Conservation (phyloP, 2,888 invertebrate species). For the Protonemura montana region DNA sequence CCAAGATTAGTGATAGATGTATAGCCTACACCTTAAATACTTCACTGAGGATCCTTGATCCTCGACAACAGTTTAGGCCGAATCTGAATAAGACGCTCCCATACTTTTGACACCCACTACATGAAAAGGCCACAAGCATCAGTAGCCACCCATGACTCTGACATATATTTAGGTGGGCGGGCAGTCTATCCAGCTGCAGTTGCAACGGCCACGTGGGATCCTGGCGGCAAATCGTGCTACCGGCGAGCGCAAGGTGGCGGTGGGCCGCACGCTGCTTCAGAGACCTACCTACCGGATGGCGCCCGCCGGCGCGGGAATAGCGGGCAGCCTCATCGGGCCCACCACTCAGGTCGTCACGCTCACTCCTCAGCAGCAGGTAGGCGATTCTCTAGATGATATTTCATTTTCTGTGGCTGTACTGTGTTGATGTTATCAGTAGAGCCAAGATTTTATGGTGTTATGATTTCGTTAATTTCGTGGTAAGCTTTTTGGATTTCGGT, state of each 20-base stretch:
- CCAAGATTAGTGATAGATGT: no score
- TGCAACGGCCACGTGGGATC: conserved; percentile 55
- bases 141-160: neutral
- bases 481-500: no score
- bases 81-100: no score
- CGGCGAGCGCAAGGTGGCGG: neutral
- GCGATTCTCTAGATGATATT: neutral
- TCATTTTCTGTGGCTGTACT: no score
- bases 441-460: no score
- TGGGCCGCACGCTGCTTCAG: conserved; percentile 7
- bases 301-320: neutral
- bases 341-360: conserved; percentile 48
- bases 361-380: conserved; percentile 48
- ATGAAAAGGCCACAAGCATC: conserved; percentile 19
- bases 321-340: conserved; percentile 17
- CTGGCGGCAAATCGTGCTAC: conserved; percentile 40
- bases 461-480: no score
- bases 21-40: no score
- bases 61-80: no score
- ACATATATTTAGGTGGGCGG: conserved; percentile 52
- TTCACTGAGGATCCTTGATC: no score
- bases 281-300: conserved; percentile 12
- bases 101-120: no score
- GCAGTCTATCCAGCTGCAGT: conserved; percentile 57
- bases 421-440: no score